phyloP scores from a whole-genome alignment of 2,888 invertebrate species.

The Drosophila kuntzei region DNA sequence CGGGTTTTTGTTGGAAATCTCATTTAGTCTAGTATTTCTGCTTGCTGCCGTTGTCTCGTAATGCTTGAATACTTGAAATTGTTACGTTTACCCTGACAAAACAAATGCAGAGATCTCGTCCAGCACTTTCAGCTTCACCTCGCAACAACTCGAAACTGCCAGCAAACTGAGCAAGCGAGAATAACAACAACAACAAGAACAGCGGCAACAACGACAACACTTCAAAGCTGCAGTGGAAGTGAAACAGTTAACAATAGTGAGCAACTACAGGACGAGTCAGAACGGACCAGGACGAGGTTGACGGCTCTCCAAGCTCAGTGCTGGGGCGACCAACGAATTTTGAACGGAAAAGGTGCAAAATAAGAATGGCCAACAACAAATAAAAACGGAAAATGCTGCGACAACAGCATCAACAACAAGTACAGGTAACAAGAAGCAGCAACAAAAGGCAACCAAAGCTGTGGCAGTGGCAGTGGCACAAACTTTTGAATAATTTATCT shows the following conservation, averaged over 20 bases:
- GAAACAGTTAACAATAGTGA: conserved; percentile 44
- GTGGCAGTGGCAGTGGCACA: conserved; percentile 67
- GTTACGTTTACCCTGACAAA: conserved; percentile 41
- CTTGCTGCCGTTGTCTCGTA: conserved; percentile 17
- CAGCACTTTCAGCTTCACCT: conserved; percentile 33
- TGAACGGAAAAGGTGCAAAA: conserved; percentile 70
- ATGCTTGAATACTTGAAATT: conserved; percentile 42
- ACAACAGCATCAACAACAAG: conserved; percentile 44
- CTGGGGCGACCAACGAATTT: conserved; percentile 44
- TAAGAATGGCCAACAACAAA: conserved; percentile 66
- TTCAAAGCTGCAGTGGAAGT: conserved; percentile 25
- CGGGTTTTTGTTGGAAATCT: conserved; percentile 14
- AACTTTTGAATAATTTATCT: conserved; percentile 80
- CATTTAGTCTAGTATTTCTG: conserved; percentile 21
- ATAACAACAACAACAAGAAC: conserved; percentile 10
- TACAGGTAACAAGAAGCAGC: conserved; percentile 16
- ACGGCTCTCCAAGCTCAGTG: conserved; percentile 41
- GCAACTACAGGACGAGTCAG: conserved; percentile 28
- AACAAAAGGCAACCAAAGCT: conserved; percentile 43
- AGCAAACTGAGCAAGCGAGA: conserved; percentile 46
- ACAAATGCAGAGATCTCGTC: conserved; percentile 45
- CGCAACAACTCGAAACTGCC: conserved; percentile 48
- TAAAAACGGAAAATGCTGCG: conserved; percentile 49
- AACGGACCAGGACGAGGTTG: conserved; percentile 18
- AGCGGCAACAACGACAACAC: conserved; percentile 17